These are phyloP conservation scores for Subacronicta megacephala DNA, from an alignment of 2,888 invertebrate genomes.

Conservation along the genomic window DNA sequence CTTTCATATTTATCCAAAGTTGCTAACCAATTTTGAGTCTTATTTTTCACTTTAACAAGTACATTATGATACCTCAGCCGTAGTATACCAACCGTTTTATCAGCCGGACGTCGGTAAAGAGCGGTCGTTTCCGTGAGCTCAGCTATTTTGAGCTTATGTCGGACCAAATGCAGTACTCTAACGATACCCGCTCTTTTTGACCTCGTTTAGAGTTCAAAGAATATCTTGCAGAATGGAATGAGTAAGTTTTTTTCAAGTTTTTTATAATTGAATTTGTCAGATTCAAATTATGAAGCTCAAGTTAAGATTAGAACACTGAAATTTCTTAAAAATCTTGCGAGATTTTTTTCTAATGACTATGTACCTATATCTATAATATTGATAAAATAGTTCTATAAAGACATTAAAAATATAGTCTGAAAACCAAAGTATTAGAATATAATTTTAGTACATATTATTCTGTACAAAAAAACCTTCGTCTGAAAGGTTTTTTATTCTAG, in stretches of 20 bases:
- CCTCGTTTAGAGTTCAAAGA: conserved; percentile 37
- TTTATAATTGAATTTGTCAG: too few relatives aligned
- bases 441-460: conserved; percentile 19
- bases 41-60: background rate
- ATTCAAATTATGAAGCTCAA: too few relatives aligned
- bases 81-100: conserved; percentile 25
- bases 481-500: conserved; percentile 29
- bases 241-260: background rate
- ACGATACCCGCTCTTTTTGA: conserved; percentile 44
- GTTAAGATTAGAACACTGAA: background rate
- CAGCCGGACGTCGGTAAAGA: conserved; percentile 40
- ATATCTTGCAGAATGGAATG: conserved; percentile 28
- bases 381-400: conserved; percentile 1
- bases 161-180: conserved; percentile 39
- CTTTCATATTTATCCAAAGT: too few relatives aligned
- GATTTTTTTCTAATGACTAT: too few relatives aligned
- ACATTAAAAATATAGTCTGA: background rate
- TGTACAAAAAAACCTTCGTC: conserved; percentile 22
- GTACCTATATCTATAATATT: background rate
- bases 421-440: background rate
- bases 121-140: conserved; percentile 52
- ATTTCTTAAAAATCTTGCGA: conserved; percentile 1
- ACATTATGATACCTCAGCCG: conserved; percentile 4
- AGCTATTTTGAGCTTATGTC: conserved; percentile 38
- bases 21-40: background rate